These are phyloP conservation scores for Lydus trimaculatus DNA, from an alignment of 2,888 invertebrate genomes.

Conservation along the genomic window DNA sequence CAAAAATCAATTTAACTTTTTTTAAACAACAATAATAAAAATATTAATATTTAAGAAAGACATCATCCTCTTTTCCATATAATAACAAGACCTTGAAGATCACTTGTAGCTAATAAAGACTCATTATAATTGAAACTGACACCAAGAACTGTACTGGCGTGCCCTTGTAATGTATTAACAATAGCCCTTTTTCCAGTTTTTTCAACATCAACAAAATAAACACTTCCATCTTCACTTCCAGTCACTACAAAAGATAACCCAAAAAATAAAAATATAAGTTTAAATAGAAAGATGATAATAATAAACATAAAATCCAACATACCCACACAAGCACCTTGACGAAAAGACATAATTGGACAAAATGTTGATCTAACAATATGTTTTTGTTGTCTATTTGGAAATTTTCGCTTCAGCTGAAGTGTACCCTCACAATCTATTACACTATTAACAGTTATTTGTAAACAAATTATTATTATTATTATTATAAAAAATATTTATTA, in stretches of 20 bases:
- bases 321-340: slow-evolving; percentile 81
- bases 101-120: slow-evolving; percentile 83
- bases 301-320: slow-evolving; percentile 38
- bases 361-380: slow-evolving; percentile 76
- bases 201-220: slow-evolving; percentile 81
- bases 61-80: slow-evolving; percentile 69
- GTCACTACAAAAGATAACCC: slow-evolving; percentile 64
- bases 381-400: slow-evolving; percentile 69
- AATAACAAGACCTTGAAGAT: slow-evolving; percentile 80
- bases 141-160: slow-evolving; percentile 82
- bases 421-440: slow-evolving; percentile 73
- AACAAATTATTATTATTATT: too few species aligned
- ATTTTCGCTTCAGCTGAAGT: slow-evolving; percentile 70
- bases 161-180: slow-evolving; percentile 72
- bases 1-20: too few species aligned
- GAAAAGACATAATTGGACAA: slow-evolving; percentile 85
- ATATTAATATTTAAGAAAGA: slow-evolving; percentile 10
- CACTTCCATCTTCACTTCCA: slow-evolving; percentile 80
- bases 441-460: slow-evolving; percentile 54
- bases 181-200: slow-evolving; percentile 64
- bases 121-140: slow-evolving; percentile 90
- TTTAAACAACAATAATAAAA: not conserved
- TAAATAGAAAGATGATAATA: too few species aligned
- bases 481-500: too few species aligned
- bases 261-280: not conserved